Conservation (phyloP, 2,888 invertebrate species). For the Aethes cnicana region DNA sequence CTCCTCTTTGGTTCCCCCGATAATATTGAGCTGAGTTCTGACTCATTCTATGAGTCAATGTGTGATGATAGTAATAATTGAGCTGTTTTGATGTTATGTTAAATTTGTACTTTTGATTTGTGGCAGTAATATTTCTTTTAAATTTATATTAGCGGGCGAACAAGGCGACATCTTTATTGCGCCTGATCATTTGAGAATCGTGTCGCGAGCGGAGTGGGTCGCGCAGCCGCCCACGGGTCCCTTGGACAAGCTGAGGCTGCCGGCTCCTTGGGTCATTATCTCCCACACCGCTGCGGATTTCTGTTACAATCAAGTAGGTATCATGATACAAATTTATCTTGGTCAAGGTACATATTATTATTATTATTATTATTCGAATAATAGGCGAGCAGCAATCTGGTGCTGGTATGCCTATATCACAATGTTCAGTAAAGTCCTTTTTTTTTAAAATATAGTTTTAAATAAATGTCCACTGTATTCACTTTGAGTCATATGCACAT, state of each 20-base stretch:
- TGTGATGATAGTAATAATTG: not conserved
- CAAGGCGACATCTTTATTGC: conserved; percentile 50
- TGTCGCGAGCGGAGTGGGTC: conserved; percentile 84
- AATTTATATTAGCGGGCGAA: conserved; percentile 13
- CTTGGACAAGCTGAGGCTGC: conserved; percentile 57
- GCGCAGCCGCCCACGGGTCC: conserved; percentile 82
- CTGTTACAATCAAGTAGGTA: conserved; percentile 77
- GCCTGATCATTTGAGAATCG: conserved; percentile 74
- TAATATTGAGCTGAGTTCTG: not conserved
- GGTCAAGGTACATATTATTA: too few species aligned
- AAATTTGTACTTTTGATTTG: not conserved
- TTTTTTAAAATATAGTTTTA: too few species aligned
- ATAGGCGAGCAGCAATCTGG: too few species aligned
- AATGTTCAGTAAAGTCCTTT: too few species aligned
- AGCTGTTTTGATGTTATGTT: too few species aligned
- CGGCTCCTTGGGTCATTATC: conserved; percentile 82
- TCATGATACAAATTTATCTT: too few species aligned
- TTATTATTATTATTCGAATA: too few species aligned
- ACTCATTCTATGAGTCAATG: too few species aligned
- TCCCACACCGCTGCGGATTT: conserved; percentile 85
- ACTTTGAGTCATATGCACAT: too few species aligned
- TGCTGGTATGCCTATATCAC: too few species aligned
- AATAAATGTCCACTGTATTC: too few species aligned
- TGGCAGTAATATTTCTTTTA: not conserved
- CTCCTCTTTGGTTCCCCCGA: too few species aligned